These are phyloP conservation scores for Callinectes sapidus DNA, from an alignment of 2,888 invertebrate species.

Conservation along the genomic window DNA sequence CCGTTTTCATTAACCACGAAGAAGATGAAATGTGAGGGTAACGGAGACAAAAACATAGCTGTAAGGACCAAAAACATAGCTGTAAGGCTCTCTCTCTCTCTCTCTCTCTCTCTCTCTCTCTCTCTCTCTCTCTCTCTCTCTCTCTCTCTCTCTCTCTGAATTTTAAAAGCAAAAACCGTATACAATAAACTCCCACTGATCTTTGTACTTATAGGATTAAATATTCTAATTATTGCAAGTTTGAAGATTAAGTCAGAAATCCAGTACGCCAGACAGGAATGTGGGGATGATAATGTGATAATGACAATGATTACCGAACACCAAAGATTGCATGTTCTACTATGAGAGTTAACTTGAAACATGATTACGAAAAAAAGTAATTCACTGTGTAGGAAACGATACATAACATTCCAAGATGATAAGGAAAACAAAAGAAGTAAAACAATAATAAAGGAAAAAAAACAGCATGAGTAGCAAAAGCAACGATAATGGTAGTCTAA, in stretches of 20 bases:
- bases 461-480: no score
- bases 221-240: background rate
- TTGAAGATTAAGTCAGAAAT: conserved; percentile 5
- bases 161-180: background rate
- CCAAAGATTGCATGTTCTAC: no score
- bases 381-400: background rate
- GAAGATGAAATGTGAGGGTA: background rate
- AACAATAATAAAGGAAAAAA: no score
- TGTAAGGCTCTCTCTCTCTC: background rate
- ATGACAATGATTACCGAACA: background rate
- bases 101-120: background rate
- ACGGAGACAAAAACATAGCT: background rate
- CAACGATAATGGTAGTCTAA: no score
- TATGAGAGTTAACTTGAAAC: no score
- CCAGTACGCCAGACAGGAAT: background rate
- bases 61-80: no score
- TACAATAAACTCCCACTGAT: background rate
- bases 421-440: no score
- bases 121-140: background rate
- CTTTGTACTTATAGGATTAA: background rate
- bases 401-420: no score
- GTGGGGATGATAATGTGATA: background rate
- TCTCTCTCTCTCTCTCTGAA: background rate
- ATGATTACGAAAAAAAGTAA: background rate
- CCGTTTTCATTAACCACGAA: conserved; percentile 11